A percentile compares a stretch with the other conserved stretches of the same genome.
These are phyloP conservation scores for Ormyrus pomaceus DNA, from an alignment of 2,888 invertebrate genomes.

Conservation along the genomic window DNA sequence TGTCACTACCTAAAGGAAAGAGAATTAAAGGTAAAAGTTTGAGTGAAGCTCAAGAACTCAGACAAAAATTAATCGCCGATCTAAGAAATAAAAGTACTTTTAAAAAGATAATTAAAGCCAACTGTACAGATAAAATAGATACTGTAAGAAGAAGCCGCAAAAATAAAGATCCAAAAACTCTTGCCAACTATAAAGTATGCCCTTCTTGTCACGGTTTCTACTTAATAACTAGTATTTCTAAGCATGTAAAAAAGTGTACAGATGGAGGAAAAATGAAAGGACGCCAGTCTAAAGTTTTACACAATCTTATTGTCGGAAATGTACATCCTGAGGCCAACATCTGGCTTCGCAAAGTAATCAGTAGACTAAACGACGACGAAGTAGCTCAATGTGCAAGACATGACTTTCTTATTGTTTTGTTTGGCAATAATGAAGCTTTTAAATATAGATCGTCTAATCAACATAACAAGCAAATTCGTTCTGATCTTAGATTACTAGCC, in stretches of 20 bases:
- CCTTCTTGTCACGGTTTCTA: not conserved
- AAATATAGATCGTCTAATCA: constrained; percentile 32
- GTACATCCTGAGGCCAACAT: not conserved
- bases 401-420: constrained; percentile 36
- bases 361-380: constrained; percentile 30
- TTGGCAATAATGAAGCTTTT: constrained; percentile 39
- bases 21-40: not conserved
- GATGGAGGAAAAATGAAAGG: not conserved
- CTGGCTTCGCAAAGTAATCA: not conserved
- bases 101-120: not conserved
- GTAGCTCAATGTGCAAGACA: constrained; percentile 8
- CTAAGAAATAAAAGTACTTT: not conserved
- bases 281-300: not conserved
- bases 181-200: not conserved
- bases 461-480: constrained; percentile 40
- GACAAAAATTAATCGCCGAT: not conserved
- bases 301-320: constrained; percentile 5
- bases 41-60: not conserved
- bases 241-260: not conserved
- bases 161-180: not conserved
- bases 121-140: not conserved
- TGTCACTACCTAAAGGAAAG: not conserved
- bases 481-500: constrained; percentile 25
- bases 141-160: too few species aligned
- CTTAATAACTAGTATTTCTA: not conserved